phyloP scores from a whole-genome alignment of 2,888 invertebrate genomes.

The Bedellia somnulentella region DNA sequence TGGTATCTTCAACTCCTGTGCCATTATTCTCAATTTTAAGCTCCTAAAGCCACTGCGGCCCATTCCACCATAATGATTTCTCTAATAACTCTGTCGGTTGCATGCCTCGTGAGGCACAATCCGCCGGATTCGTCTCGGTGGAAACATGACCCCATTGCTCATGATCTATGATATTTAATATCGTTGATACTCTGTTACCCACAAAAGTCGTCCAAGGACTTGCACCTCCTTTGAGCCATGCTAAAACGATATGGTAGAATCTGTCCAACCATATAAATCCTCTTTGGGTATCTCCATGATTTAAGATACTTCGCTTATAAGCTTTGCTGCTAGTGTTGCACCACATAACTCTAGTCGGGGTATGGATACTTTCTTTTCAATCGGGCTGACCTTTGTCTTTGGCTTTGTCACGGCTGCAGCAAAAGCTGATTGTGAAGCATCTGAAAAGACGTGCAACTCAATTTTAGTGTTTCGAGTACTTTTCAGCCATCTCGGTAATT shows the following conservation, averaged over 20 bases:
- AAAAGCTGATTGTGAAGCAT: constrained; percentile 6
- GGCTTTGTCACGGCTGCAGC: constrained; percentile 6
- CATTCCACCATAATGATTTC: neutral
- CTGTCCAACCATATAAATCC: neutral
- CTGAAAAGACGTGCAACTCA: constrained; percentile 7
- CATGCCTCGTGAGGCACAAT: neutral
- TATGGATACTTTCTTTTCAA: neutral
- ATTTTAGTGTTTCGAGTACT: constrained; percentile 1
- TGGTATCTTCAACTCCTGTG: neutral
- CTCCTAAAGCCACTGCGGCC: neutral
- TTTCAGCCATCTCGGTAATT: neutral
- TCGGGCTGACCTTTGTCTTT: too few relatives aligned
- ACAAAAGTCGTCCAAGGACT: constrained; percentile 1
- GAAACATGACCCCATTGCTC: neutral
- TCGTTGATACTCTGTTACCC: constrained; percentile 1
- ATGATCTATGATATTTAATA: neutral
- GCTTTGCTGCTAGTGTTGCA: neutral
- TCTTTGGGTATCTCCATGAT: neutral
- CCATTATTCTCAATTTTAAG: neutral
- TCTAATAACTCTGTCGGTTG: neutral
- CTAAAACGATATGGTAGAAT: neutral
- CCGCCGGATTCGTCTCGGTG: neutral
- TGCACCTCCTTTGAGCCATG: neutral
- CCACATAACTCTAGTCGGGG: constrained; percentile 1
- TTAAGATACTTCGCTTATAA: neutral